Conservation (phyloP, 64 coral and sea anemone species). For the Actinia tenebrosa region DNA sequence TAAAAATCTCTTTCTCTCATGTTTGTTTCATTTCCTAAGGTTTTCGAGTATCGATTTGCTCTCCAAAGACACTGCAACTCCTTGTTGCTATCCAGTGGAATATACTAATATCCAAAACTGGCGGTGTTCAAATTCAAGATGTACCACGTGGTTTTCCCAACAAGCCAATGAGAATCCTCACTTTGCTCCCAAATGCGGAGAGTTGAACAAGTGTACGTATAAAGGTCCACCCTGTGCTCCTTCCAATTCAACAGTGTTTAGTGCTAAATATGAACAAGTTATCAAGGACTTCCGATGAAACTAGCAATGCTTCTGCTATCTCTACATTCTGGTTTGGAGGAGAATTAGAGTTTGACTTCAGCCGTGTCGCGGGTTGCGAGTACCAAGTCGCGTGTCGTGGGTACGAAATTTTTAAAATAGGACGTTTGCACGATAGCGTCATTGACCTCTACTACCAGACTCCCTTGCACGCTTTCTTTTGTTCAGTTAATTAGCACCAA, state of each 20-base stretch:
- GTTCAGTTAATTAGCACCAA: too few relatives aligned
- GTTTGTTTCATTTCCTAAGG: neutral
- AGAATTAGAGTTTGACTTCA: neutral
- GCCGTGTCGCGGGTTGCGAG: too few relatives aligned
- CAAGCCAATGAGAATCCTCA: conserved; percentile 2
- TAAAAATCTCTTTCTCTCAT: too few relatives aligned
- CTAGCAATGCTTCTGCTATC: neutral
- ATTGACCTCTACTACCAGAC: too few relatives aligned
- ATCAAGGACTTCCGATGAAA: neutral
- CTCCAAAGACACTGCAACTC: neutral
- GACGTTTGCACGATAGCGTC: too few relatives aligned
- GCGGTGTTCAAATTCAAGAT: neutral
- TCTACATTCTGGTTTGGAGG: conserved; percentile 7
- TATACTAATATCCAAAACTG: neutral
- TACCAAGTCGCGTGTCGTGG: too few relatives aligned
- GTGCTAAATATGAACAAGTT: neutral
- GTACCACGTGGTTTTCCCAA: conserved; percentile 17
- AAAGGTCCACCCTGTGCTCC: neutral
- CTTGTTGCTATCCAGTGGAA: neutral
- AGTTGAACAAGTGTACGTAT: neutral
- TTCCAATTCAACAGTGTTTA: neutral
- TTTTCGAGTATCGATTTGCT: neutral
- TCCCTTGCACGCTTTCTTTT: too few relatives aligned
- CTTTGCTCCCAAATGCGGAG: conserved; percentile 5
- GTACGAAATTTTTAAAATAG: too few relatives aligned